Percentiles rank a stretch among this genome's conserved stretches.
Conservation (phyloP, 2,113 vertebrate species). For the Hiodon alosoides region DNA sequence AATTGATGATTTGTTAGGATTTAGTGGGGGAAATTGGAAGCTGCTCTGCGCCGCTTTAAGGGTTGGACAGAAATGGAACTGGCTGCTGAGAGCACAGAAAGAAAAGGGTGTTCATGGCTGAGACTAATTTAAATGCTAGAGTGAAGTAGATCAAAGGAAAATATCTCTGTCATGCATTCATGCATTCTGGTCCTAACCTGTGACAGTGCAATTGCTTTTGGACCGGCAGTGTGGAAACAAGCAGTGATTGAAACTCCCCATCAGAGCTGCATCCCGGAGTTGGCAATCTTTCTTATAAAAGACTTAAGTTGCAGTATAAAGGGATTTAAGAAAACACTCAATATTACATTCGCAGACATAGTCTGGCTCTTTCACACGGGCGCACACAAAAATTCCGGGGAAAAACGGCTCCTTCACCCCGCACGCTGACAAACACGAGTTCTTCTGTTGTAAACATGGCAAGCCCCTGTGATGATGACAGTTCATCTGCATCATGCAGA, state of each 20-base stretch:
- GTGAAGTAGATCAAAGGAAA: neutral
- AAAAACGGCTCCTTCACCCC: too few relatives aligned
- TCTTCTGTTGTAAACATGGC: neutral
- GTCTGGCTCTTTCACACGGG: neutral
- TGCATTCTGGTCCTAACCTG: neutral
- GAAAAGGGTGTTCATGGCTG: neutral
- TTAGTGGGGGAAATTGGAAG: neutral
- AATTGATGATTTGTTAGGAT: neutral
- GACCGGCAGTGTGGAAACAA: neutral
- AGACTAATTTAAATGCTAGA: neutral
- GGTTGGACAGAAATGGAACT: neutral
- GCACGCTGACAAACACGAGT: neutral
- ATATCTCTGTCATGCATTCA: neutral
- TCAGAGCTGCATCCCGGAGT: too few relatives aligned
- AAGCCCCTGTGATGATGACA: neutral
- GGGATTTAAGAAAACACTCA: neutral
- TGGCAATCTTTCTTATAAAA: neutral
- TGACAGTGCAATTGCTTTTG: neutral
- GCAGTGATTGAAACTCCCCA: neutral
- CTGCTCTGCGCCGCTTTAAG: neutral
- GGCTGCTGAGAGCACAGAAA: neutral
- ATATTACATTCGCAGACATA: neutral
- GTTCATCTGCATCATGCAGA: neutral
- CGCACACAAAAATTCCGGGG: too few relatives aligned
- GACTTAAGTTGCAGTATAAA: neutral